Conservation (phyloP, 2,888 invertebrate genomes). For the Diachrysia chrysitis region DNA sequence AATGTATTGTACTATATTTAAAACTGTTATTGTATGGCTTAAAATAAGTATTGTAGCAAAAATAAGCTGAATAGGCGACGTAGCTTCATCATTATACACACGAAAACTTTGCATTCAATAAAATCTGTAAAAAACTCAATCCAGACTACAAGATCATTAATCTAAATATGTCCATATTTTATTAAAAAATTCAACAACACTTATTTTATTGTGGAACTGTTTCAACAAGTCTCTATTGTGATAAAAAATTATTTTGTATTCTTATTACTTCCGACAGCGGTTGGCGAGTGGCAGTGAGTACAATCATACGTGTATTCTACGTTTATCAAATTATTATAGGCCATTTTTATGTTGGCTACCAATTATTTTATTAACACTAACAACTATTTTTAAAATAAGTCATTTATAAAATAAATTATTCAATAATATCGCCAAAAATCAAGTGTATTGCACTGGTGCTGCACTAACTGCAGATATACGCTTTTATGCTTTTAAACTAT, state of each 20-base stretch:
- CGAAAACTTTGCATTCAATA: constrained; percentile 79
- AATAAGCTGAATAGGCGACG: constrained; percentile 83
- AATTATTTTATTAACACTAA: constrained; percentile 80
- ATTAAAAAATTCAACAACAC: constrained; percentile 88
- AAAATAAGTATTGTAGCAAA: constrained; percentile 86
- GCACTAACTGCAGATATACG: constrained; percentile 78
- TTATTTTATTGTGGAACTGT: constrained; percentile 88
- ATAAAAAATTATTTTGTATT: constrained; percentile 73
- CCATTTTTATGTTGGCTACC: constrained; percentile 87
- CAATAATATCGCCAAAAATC: constrained; percentile 73
- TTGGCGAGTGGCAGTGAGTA: constrained; percentile 87
- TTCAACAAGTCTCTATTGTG: constrained; percentile 86
- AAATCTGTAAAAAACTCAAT: constrained; percentile 87
- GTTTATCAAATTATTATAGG: constrained; percentile 77
- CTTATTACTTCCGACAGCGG: constrained; percentile 78
- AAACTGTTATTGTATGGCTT: constrained; percentile 75
- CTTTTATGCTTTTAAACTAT: constrained; percentile 67
- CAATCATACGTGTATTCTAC: constrained; percentile 67
- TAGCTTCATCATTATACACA: constrained; percentile 64
- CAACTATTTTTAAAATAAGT: constrained; percentile 69
- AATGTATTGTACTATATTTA: constrained; percentile 80
- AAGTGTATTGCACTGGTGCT: constrained; percentile 85
- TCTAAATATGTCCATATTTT: constrained; percentile 87
- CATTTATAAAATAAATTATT: constrained; percentile 77
- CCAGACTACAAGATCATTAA: constrained; percentile 89